A percentile compares a stretch with the other conserved stretches of the same genome.
Evolutionary conservation across 2,888 invertebrate genomes (phyloP).

Genomic region (Schizotus pectinicornis): DNA sequence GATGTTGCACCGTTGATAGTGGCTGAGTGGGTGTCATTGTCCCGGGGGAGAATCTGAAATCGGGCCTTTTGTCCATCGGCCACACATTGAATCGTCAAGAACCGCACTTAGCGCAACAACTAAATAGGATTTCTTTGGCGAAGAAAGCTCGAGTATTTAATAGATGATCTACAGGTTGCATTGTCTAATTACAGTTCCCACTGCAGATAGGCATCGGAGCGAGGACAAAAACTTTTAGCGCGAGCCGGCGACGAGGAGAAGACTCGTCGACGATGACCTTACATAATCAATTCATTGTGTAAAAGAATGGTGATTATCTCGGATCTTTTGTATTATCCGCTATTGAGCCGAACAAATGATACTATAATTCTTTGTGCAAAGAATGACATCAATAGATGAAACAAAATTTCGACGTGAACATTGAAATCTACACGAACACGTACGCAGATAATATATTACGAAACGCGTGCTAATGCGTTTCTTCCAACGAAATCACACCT

Average conservation of each 20-base stretch:
- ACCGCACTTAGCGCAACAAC: background rate
- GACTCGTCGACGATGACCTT: conserved; percentile 35
- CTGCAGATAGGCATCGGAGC: conserved; percentile 31
- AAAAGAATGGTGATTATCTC: conserved; percentile 37
- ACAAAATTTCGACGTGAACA: conserved; percentile 22
- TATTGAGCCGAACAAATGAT: conserved; percentile 29
- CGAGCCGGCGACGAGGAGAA: conserved; percentile 14
- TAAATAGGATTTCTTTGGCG: conserved; percentile 13
- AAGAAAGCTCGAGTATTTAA: conserved; percentile 23
- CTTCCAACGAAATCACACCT: no score
- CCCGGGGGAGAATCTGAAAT: background rate
- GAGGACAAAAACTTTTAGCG: conserved; percentile 34
- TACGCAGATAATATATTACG: background rate
- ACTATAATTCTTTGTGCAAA: conserved; percentile 26
- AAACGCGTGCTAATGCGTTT: background rate
- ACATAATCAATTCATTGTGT: conserved; percentile 40
- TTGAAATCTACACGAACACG: conserved; percentile 12
- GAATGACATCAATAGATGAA: conserved; percentile 28
- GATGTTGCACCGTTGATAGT: no score
- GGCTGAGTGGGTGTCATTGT: no score
- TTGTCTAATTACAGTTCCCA: conserved; percentile 36
- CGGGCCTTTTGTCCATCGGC: conserved; percentile 9
- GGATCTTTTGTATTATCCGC: conserved; percentile 32
- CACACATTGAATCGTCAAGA: conserved; percentile 10
- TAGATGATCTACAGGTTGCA: conserved; percentile 30